These are phyloP conservation scores for Megaptera novaeangliae DNA, from an alignment of 2,113 vertebrate genomes.

Conservation along the genomic window DNA sequence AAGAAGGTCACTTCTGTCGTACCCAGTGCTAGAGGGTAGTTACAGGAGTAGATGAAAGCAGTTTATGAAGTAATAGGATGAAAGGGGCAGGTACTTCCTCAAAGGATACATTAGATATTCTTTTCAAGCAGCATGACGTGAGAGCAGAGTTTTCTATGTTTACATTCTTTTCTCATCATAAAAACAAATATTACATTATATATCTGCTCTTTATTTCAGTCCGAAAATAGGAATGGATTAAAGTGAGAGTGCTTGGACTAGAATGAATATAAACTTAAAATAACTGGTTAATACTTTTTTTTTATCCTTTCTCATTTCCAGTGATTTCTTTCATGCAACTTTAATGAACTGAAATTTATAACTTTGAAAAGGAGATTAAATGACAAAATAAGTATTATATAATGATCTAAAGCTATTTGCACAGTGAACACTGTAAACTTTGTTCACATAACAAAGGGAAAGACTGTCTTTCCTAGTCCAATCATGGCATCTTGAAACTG, in stretches of 20 bases:
- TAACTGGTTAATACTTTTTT: not conserved
- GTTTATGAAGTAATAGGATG: not conserved
- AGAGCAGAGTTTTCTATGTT: not conserved
- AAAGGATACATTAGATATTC: not conserved
- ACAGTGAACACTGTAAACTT: not conserved
- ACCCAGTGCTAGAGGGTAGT: not conserved
- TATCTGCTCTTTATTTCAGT: not conserved
- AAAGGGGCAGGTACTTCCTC: not conserved
- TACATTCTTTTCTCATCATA: not conserved
- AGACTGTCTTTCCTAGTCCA: not conserved
- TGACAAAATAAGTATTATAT: not conserved
- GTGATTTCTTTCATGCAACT: not conserved
- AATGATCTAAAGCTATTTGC: not conserved
- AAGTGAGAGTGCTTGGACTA: not conserved
- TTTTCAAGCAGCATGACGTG: not conserved
- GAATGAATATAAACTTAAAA: constrained; percentile 18
- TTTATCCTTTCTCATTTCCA: not conserved
- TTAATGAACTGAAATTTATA: not conserved
- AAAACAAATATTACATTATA: constrained; percentile 4
- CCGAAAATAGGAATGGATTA: not conserved
- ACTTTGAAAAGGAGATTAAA: not conserved
- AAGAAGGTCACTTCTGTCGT: not conserved
- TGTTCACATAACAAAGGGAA: constrained; percentile 4
- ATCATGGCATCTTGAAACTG: not conserved
- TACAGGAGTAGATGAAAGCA: not conserved